Evolutionary conservation across 2,113 vertebrate genomes (phyloP).

Genomic region (Australoheros scitulus): DNA sequence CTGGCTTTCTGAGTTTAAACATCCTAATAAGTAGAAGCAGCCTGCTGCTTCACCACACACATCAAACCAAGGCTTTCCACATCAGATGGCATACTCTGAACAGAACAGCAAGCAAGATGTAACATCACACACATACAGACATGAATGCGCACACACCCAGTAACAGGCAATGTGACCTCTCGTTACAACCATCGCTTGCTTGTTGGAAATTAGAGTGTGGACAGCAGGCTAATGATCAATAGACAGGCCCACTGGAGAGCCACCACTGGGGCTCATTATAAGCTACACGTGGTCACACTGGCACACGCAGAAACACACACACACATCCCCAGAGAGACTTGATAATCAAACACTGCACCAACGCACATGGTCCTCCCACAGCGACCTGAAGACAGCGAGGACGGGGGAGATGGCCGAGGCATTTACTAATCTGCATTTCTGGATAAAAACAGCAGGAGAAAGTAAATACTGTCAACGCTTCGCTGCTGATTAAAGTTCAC

Average conservation of each 20-base stretch:
- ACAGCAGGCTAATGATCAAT: slow-evolving; percentile 79
- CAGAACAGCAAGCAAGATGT: slow-evolving; percentile 1
- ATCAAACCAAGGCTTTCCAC: slow-evolving; percentile 32
- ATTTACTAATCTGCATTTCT: slow-evolving; percentile 44
- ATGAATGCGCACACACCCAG: background rate
- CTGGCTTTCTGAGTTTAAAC: slow-evolving; percentile 19
- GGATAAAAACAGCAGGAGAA: slow-evolving; percentile 34
- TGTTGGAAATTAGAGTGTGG: slow-evolving; percentile 67
- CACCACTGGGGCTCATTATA: slow-evolving; percentile 77
- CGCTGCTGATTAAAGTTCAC: slow-evolving; percentile 43
- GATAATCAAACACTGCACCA: slow-evolving; percentile 64
- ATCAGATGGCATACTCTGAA: slow-evolving; percentile 9
- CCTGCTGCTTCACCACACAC: slow-evolving; percentile 23
- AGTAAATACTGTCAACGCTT: slow-evolving; percentile 28
- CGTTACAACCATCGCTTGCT: slow-evolving; percentile 49
- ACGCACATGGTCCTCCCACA: slow-evolving; percentile 34
- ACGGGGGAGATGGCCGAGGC: slow-evolving; percentile 7
- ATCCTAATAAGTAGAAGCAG: slow-evolving; percentile 26
- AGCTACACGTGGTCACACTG: slow-evolving; percentile 60
- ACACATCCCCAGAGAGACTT: slow-evolving; percentile 50
- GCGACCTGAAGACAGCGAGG: slow-evolving; percentile 5
- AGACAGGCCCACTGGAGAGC: slow-evolving; percentile 55
- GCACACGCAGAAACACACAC: slow-evolving; percentile 31
- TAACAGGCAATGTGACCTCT: slow-evolving; percentile 35
- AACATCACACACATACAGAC: slow-evolving; percentile 18